These are phyloP conservation scores for Drosophila hydei DNA, from an alignment of 1,140 invertebrate genomes.

Conservation along the genomic window DNA sequence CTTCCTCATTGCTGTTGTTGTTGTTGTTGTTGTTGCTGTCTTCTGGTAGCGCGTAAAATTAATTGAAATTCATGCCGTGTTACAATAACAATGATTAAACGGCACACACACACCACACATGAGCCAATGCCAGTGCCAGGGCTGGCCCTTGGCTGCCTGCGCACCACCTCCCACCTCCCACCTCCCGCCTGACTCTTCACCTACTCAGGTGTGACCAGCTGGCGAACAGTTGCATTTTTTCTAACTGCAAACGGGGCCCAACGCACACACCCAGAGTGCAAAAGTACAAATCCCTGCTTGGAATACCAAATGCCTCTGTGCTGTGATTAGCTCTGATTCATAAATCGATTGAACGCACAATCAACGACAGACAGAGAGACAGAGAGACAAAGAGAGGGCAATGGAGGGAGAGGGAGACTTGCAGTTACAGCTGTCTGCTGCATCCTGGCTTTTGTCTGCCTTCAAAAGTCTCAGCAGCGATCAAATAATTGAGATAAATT, in stretches of 20 bases:
- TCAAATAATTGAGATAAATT: slow-evolving; percentile 77
- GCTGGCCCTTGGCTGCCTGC: slow-evolving; percentile 46
- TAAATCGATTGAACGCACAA: slow-evolving; percentile 55
- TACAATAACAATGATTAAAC: slow-evolving; percentile 82
- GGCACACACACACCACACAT: slow-evolving; percentile 62
- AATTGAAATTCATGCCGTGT: slow-evolving; percentile 82
- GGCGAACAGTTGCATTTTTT: slow-evolving; percentile 48
- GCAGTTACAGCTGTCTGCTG: slow-evolving; percentile 8
- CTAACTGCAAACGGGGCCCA: slow-evolving; percentile 38
- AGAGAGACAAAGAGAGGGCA: slow-evolving; percentile 1
- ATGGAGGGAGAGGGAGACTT: background rate
- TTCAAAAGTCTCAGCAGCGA: slow-evolving; percentile 25
- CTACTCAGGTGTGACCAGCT: background rate
- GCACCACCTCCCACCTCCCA: background rate
- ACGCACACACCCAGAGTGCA: slow-evolving; percentile 74
- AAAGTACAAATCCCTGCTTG: slow-evolving; percentile 83
- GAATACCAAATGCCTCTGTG: slow-evolving; percentile 63
- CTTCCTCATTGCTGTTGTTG: slow-evolving; percentile 10
- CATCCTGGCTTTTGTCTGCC: background rate
- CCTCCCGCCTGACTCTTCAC: too few relatives aligned
- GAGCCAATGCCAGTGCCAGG: slow-evolving; percentile 37
- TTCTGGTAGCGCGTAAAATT: slow-evolving; percentile 76
- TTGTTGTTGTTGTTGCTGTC: slow-evolving; percentile 40
- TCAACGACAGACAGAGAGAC: slow-evolving; percentile 3
- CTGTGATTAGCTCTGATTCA: slow-evolving; percentile 73